Percentiles rank a stretch among this genome's conserved stretches.
Evolutionary conservation across 2,113 vertebrate genomes (phyloP).

Genomic region (Marcusenius ussheri): DNA sequence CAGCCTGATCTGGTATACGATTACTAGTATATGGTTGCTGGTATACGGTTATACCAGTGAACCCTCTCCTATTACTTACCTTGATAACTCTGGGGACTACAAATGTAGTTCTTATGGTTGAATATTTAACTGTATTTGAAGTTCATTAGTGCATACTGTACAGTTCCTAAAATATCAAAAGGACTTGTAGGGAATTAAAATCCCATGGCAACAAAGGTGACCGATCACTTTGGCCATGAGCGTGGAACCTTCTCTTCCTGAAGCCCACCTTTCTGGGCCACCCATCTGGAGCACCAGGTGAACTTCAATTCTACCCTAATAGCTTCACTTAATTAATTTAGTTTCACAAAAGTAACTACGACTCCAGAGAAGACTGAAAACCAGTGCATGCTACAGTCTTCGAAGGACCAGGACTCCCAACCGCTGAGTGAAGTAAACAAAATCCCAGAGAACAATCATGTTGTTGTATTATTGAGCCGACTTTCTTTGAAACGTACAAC

Average conservation of each 20-base stretch:
- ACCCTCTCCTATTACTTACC: conserved; percentile 22
- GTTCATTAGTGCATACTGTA: conserved; percentile 35
- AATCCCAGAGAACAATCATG: not conserved
- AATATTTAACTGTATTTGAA: conserved; percentile 20
- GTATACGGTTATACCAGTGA: not conserved
- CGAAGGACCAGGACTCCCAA: not conserved
- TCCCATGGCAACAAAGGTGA: not conserved
- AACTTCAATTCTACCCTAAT: not conserved
- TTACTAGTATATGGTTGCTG: not conserved
- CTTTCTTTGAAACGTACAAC: conserved; percentile 4
- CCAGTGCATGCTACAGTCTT: not conserved
- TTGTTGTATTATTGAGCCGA: not conserved
- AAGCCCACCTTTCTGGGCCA: not conserved
- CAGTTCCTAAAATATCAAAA: conserved; percentile 32
- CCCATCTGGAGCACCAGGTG: not conserved
- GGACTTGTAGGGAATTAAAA: conserved; percentile 14
- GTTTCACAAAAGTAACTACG: not conserved
- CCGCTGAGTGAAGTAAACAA: not conserved
- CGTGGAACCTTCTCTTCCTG: not conserved
- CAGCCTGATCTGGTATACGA: not conserved
- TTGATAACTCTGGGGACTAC: conserved; percentile 3
- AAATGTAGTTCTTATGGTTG: conserved; percentile 20
- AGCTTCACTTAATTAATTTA: not conserved
- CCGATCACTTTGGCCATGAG: not conserved
- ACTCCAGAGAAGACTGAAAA: not conserved